Evolutionary conservation across 2,113 vertebrate species (phyloP).

Genomic region (pig (Sus scrofa)): DNA sequence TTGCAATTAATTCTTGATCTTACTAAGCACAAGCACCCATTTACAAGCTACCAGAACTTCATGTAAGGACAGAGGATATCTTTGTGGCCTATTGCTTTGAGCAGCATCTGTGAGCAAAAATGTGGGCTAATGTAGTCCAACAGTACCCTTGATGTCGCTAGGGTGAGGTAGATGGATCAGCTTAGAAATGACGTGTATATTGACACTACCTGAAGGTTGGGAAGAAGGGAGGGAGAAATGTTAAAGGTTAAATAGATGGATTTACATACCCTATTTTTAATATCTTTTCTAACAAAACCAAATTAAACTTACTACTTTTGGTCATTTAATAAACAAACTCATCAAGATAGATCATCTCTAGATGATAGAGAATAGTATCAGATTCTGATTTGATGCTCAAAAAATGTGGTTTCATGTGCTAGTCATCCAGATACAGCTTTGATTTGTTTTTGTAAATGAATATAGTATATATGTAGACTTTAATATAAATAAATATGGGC

Average conservation of each 20-base stretch:
- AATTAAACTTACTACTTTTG: slow-evolving; percentile 52
- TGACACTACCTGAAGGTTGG: neutral
- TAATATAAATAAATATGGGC: slow-evolving; percentile 26
- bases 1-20: slow-evolving; percentile 19
- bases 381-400: slow-evolving; percentile 2
- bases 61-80: slow-evolving; percentile 6
- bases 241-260: neutral
- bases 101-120: neutral
- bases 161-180: neutral
- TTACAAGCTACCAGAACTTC: neutral
- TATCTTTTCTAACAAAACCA: slow-evolving; percentile 28
- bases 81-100: slow-evolving; percentile 31
- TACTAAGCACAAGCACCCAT: neutral
- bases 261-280: neutral
- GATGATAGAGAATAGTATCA: neutral
- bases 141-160: neutral
- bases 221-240: neutral
- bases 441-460: neutral
- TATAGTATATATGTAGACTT: neutral
- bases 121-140: too few species aligned
- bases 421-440: neutral
- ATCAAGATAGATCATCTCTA: slow-evolving; percentile 3
- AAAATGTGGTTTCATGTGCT: slow-evolving; percentile 18
- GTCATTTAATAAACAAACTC: slow-evolving; percentile 59
- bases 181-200: neutral